Base-by-base conservation (phyloP, 2,888 invertebrate species). In the Callinectes sapidus region DNA sequence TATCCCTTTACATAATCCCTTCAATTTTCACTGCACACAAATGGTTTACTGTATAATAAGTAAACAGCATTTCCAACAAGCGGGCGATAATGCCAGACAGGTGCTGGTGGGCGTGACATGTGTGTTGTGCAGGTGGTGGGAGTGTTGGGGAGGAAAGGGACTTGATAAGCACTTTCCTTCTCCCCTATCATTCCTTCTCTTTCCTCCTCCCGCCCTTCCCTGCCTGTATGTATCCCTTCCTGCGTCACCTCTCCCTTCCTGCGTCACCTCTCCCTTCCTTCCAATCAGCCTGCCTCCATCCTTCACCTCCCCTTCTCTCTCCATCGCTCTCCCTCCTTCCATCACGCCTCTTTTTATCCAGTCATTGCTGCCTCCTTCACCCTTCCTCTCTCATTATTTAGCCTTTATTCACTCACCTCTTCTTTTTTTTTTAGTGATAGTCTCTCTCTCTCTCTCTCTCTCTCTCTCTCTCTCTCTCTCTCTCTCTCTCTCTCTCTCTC, bases 261-360 rank as follows among this genome's bases (percentile, higher is more conserved):
- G n/a, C 10, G 71, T 71, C 81, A 35, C 81, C 81, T 81, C 35
- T 81, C 81, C 81, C 81, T 16, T 81, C 81, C 32, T 32, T 81
- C 32, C 81, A 81, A 81, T 81, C 81, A 81, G 81, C 81, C 16
- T 81, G 16, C 81, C 81, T 81, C 32, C 81, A 81, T 81, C 81
- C 81, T 35, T 81, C 81, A 81, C 81, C 81, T 81, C 35, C 35
- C 81, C 81, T 81, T 81, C 81, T 32, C 81, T 32, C 35, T 81
- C 81, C 81, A 81, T 35, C 71, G 71, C 81, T 81, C 71, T 81
- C 32, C 81, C 81, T 81, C 81, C 81, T 81, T 81, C 81, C 81
- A 81, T 81, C 81, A 81, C 35, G 81, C 35, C 35, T 32, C 81
- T 81, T 81, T 81, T 71, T 48, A 48, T 35, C 81, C 81, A 81